These are phyloP conservation scores for Anas bernieri DNA, from an alignment of 2,797 vertebrate genomes.

Conservation along the genomic window DNA sequence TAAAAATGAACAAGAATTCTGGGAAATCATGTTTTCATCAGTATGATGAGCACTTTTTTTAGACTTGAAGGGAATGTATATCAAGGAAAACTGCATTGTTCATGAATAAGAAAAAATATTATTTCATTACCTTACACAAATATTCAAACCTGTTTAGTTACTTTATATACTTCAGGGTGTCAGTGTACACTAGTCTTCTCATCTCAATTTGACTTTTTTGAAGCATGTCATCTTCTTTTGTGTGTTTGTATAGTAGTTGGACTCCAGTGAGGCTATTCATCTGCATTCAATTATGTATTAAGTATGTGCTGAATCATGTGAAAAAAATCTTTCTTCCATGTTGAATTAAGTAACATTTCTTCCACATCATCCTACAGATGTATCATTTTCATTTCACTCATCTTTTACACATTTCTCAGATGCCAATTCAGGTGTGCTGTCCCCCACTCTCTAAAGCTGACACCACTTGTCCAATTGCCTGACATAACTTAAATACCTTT, in stretches of 20 bases:
- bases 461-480: background rate
- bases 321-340: slow-evolving; percentile 36
- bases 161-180: background rate
- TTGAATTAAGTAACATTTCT: slow-evolving; percentile 54
- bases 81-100: background rate
- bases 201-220: background rate
- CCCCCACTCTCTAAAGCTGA: background rate
- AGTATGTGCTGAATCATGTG: slow-evolving; percentile 48
- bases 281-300: slow-evolving; percentile 41
- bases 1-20: background rate
- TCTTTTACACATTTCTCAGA: background rate
- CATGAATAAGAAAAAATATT: background rate
- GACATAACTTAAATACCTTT: background rate
- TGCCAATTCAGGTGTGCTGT: background rate
- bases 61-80: background rate
- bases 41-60: background rate
- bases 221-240: background rate
- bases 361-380: slow-evolving; percentile 47
- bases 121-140: background rate
- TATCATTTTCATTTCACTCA: slow-evolving; percentile 16
- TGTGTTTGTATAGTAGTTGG: background rate
- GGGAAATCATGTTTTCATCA: background rate
- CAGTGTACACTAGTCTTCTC: background rate
- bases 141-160: background rate
- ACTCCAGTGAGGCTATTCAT: slow-evolving; percentile 24